A percentile compares a stretch with the other conserved stretches of the same genome.
Evolutionary conservation across 1,140 invertebrate species (phyloP).

Genomic region (Calycopis cecrops): DNA sequence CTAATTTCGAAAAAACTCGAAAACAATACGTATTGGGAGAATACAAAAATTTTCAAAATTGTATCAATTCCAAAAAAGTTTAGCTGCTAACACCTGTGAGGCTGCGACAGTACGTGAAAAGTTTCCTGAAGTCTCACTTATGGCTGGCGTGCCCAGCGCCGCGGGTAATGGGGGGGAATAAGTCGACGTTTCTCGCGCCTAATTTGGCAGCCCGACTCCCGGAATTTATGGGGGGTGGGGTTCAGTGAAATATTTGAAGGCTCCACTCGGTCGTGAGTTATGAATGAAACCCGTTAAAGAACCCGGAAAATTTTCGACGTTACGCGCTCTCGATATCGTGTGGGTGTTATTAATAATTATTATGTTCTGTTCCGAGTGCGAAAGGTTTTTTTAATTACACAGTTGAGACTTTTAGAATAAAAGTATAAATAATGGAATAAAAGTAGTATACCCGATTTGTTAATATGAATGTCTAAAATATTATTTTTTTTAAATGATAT

Average conservation of each 20-base stretch:
- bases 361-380: background rate
- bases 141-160: slow-evolving; percentile 15
- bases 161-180: slow-evolving; percentile 51
- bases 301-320: slow-evolving; percentile 71
- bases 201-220: slow-evolving; percentile 72
- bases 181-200: slow-evolving; percentile 67
- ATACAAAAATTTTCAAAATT: slow-evolving; percentile 40
- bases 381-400: background rate
- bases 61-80: slow-evolving; percentile 43
- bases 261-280: slow-evolving; percentile 71
- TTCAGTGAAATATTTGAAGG: slow-evolving; percentile 71
- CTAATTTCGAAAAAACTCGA: too few relatives aligned
- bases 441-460: too few relatives aligned
- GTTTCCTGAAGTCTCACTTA: slow-evolving; percentile 47
- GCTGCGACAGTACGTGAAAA: slow-evolving; percentile 51
- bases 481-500: too few relatives aligned
- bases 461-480: too few relatives aligned
- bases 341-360: background rate
- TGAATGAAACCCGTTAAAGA: slow-evolving; percentile 73
- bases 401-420: too few relatives aligned
- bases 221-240: slow-evolving; percentile 66
- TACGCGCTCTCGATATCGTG: slow-evolving; percentile 31
- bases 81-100: slow-evolving; percentile 45
- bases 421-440: too few relatives aligned
- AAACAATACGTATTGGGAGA: background rate